A percentile compares a stretch with the other conserved stretches of the same genome.
phyloP scores from a whole-genome alignment of 53 echinoderm and acorn worm species.

The Luidia sarsii region DNA sequence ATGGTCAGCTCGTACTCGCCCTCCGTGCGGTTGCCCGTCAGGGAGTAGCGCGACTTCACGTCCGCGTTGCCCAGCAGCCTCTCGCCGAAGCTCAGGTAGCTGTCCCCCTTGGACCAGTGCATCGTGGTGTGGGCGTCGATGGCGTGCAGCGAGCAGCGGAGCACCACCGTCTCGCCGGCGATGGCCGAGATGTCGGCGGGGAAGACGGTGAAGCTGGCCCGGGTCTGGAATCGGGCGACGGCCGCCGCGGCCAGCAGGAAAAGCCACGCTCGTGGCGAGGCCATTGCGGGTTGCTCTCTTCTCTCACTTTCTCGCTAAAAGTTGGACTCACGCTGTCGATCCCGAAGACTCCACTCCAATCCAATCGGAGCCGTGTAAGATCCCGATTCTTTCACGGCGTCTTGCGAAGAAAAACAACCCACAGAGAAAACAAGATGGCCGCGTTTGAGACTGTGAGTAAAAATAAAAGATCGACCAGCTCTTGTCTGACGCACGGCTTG shows the following conservation, averaged over 20 bases:
- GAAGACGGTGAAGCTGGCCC: conserved; percentile 51
- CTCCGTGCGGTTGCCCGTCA: conserved; percentile 65
- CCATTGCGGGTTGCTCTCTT: no score
- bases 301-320: no score
- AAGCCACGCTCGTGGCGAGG: neutral
- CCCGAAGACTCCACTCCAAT: no score
- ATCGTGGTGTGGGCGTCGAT: conserved; percentile 5
- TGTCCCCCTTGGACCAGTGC: conserved; percentile 80
- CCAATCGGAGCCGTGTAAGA: no score
- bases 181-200: conserved; percentile 59
- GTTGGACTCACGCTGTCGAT: no score
- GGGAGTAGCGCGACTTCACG: conserved; percentile 62
- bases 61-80: conserved; percentile 58
- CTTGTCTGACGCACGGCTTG: neutral
- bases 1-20: conserved; percentile 86
- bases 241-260: neutral
- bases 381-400: no score
- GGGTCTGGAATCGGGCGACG: neutral
- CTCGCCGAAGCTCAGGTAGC: conserved; percentile 68
- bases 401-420: no score
- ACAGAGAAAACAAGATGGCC: no score
- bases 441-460: no score
- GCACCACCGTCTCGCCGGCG: conserved; percentile 60
- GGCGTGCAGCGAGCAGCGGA: conserved; percentile 46
- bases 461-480: no score